These are phyloP conservation scores for Oligia fasciuncula DNA, from an alignment of 2,888 invertebrate species.

Conservation along the genomic window DNA sequence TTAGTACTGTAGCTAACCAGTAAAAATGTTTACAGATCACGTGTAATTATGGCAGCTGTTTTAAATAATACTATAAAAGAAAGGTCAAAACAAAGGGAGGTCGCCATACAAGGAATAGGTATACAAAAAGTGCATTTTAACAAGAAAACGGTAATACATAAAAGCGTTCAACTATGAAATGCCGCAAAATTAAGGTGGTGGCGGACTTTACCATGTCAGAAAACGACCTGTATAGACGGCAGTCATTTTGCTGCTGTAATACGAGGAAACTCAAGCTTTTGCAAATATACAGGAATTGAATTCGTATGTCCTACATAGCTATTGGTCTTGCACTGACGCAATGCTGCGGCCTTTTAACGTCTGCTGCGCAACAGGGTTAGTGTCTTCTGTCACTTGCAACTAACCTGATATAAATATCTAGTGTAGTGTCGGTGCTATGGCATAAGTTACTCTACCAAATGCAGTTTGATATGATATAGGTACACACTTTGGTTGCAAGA, in stretches of 20 bases:
- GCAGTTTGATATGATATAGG: conserved; percentile 27
- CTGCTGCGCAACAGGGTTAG: neutral
- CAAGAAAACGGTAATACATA: neutral
- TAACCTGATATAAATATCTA: conserved; percentile 29
- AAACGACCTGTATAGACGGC: neutral
- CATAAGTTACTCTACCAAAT: conserved; percentile 13
- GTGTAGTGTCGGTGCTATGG: conserved; percentile 57
- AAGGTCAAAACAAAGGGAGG: neutral
- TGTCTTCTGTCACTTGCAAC: conserved; percentile 19
- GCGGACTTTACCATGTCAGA: no score
- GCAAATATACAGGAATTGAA: neutral
- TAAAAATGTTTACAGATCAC: neutral
- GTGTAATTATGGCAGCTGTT: neutral
- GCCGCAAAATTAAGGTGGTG: no score
- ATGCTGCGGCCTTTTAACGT: no score
- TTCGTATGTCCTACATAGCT: neutral
- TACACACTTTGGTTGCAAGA: neutral
- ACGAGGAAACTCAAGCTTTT: neutral
- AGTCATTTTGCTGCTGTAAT: neutral
- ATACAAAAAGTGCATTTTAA: neutral
- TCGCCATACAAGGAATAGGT: neutral
- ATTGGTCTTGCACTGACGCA: no score
- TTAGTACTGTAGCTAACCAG: neutral
- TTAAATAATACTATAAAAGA: neutral
- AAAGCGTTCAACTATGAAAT: no score